Evolutionary conservation across 1,140 invertebrate species (phyloP).

Genomic region (Atta cephalotes): DNA sequence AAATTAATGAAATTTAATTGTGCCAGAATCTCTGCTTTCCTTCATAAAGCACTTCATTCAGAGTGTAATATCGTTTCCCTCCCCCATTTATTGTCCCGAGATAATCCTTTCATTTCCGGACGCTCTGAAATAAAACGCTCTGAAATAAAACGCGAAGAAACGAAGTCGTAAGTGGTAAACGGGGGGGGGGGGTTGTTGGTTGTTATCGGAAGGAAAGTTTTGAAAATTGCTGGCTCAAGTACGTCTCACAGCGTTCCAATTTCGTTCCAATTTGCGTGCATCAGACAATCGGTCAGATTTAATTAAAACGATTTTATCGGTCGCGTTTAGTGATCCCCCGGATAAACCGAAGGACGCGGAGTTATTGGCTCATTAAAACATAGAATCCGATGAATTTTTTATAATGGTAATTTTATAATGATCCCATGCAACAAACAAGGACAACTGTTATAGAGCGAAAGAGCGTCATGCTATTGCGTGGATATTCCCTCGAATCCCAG

Average conservation of each 20-base stretch:
- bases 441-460: too few species aligned
- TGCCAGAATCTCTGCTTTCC: not conserved
- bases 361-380: conserved; percentile 45
- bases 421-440: not conserved
- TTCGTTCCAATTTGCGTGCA: conserved; percentile 40
- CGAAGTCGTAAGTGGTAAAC: not conserved
- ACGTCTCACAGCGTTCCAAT: conserved; percentile 17
- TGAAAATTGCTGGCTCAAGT: not conserved
- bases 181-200: not conserved
- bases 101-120: conserved; percentile 41
- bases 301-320: conserved; percentile 38
- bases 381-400: conserved; percentile 35
- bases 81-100: not conserved
- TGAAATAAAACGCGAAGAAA: not conserved
- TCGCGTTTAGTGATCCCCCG: not conserved
- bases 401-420: conserved; percentile 25
- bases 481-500: not conserved
- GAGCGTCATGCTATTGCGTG: not conserved
- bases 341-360: not conserved
- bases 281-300: conserved; percentile 35
- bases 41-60: not conserved
- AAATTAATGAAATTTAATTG: conserved; percentile 43
- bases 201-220: conserved; percentile 28
- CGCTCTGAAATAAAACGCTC: not conserved
- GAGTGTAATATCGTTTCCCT: not conserved